These are phyloP conservation scores for Dryobates pubescens DNA, from an alignment of 2,797 vertebrate species.

Conservation along the genomic window DNA sequence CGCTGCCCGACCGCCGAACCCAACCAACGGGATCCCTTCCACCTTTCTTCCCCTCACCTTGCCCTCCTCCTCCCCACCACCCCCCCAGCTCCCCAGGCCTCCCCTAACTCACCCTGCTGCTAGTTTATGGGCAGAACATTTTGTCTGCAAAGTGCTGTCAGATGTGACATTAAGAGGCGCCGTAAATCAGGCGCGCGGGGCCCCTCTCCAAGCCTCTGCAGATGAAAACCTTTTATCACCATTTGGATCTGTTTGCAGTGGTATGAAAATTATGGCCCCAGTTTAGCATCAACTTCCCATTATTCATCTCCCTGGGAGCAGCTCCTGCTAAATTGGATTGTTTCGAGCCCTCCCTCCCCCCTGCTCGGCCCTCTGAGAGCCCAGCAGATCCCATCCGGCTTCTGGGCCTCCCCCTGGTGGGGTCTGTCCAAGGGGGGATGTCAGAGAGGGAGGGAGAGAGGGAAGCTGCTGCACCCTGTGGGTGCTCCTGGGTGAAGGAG, in stretches of 20 bases:
- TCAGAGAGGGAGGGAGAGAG: background rate
- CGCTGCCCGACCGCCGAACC: fast-evolving
- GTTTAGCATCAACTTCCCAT: constrained; percentile 72
- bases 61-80: background rate
- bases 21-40: background rate
- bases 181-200: constrained; percentile 69
- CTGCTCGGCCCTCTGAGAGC: background rate
- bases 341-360: constrained; percentile 51
- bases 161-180: constrained; percentile 68
- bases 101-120: background rate
- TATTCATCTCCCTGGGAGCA: constrained; percentile 71
- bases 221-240: constrained; percentile 77
- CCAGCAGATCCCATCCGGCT: background rate
- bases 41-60: background rate
- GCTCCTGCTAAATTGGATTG: constrained; percentile 63
- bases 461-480: background rate
- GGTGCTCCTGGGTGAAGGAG: background rate
- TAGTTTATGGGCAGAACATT: constrained; percentile 69
- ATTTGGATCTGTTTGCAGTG: constrained; percentile 76
- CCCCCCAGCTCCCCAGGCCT: background rate
- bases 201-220: constrained; percentile 57
- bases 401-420: background rate
- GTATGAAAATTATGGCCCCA: constrained; percentile 73
- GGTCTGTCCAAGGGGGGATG: background rate
- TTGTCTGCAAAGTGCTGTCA: constrained; percentile 73